A percentile compares a stretch with the other conserved stretches of the same genome.
These are phyloP conservation scores for Luehdorfia chinensis DNA, from an alignment of 1,140 invertebrate species.

Conservation along the genomic window DNA sequence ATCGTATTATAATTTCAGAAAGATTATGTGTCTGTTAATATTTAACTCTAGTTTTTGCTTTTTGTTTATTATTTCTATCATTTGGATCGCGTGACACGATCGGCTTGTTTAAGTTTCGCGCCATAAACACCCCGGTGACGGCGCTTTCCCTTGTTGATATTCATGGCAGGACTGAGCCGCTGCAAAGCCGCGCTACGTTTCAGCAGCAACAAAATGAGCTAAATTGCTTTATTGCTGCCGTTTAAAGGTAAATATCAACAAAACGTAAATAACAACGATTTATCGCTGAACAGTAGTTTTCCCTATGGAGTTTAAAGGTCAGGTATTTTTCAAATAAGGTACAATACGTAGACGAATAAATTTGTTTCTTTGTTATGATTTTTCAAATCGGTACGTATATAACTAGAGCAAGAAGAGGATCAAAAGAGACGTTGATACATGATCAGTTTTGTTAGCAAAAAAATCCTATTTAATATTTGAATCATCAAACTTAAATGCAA, in stretches of 20 bases:
- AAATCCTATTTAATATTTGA: too few relatives aligned
- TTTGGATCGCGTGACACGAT: slow-evolving; percentile 5
- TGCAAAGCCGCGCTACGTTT: slow-evolving; percentile 31
- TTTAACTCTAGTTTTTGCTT: too few relatives aligned
- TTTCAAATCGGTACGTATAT: background rate
- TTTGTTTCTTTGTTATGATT: background rate
- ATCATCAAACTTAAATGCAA: too few relatives aligned
- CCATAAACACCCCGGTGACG: slow-evolving; percentile 35
- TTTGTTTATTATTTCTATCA: slow-evolving; percentile 3
- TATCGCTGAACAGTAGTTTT: slow-evolving; percentile 4
- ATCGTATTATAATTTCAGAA: too few relatives aligned
- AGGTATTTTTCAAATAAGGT: background rate
- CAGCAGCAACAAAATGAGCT: slow-evolving; percentile 35
- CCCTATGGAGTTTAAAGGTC: background rate
- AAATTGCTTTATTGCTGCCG: slow-evolving; percentile 53
- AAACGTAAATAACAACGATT: slow-evolving; percentile 16
- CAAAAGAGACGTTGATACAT: too few relatives aligned
- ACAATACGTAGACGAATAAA: background rate
- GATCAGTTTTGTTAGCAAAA: too few relatives aligned
- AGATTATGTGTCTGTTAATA: too few relatives aligned
- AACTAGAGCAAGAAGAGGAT: too few relatives aligned
- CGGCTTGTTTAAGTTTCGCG: slow-evolving; percentile 28
- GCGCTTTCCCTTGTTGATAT: slow-evolving; percentile 54
- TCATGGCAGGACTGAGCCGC: slow-evolving; percentile 38
- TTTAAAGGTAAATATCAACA: slow-evolving; percentile 38